Base-by-base conservation (phyloP, 1,140 invertebrate genomes). In the Achatina immaculata region DNA sequence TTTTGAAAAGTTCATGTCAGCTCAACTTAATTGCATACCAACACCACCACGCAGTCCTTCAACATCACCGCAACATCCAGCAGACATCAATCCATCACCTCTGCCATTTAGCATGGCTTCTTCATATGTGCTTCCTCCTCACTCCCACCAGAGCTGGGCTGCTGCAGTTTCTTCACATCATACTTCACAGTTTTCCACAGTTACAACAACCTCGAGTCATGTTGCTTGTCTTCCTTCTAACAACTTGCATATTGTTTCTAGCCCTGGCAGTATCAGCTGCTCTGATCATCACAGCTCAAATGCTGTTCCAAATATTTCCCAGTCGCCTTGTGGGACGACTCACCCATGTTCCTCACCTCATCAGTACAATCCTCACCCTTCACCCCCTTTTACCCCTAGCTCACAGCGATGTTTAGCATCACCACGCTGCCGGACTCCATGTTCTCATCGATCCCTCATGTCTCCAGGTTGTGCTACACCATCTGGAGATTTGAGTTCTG, bases 331-430 rank as follows among this genome's bases (percentile, higher is more conserved):
- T 36, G n/a, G 38, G 11, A 40, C n/a, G 66, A 21, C 40, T 66
- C 45, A 42, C 9, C 34, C 55, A 6, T 45, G 34, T 45, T 69
- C 58, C 19, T 68, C 62, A 3, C 65, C 76, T 24, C 45, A 80
- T 28, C 40, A 71, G 43, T 55, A 69, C 34, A 43, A 71, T 28
- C 40, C 78, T 1, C 78, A 80, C 38, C 78, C 78, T 21, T 80
- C 78, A 2, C 78, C 78, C 4, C 76, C 76, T 11, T 78, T 78
- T 62, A 78, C 76, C 1, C 76, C 76, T 9, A 68, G 76, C 45
- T 76, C 51, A 19, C 74, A 58, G 74, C 42, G 40, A 1, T 74
- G 19, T 51, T 51, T 74, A 21, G 42, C 72, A 9, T 77, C 76
- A 42, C 76, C 58, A 16, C 42, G 78, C 9, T 80, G 78, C 45